Base-by-base conservation (phyloP, 2,797 vertebrate genomes). In the Oreochromis grahami region DNA sequence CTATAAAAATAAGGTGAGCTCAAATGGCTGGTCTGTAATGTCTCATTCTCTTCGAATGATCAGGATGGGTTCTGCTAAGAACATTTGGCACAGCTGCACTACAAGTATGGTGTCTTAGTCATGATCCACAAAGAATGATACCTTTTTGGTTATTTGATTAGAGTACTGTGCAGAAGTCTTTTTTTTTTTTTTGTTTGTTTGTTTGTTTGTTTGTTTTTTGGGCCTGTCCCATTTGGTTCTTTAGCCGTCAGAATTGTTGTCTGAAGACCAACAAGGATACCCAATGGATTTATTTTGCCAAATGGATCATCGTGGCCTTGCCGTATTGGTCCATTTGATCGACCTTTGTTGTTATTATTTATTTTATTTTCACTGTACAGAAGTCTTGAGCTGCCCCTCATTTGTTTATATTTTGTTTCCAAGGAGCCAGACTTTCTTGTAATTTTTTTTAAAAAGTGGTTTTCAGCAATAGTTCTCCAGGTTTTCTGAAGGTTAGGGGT, bases 1-100 rank as follows among this genome's bases (percentile, higher is more conserved):
- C 51, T 96, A 96, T 96, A 88, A 94, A 86, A 93, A 91, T 84
- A 97, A 97, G 92, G 96, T 96, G 78, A 84, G 88, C 4, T 11
- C 41, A 81, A 45, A 86, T 43, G 17, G 32, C 15, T 77, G 2
- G 2, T 50, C 79, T 53, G 14, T 4, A 52, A 58, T 43, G 6
- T 36, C 43, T 26, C 12, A 19, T 63, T 36, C 9, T 9, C 7
- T 70, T 65, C 65, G 7, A 34, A 48, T 56, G 26, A 72, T 24
- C 21, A 17, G 14, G 5, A 26, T 45, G 36, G 2, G 6, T n/a
- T 79, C 32, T 76, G 4, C 5, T 11, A 36, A 77, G 12, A 53
- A 36, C 13, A 48, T 55, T 63, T 3, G 8, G 5, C n/a, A 17
- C 9, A 43, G 21, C 21, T 8, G 24, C 48, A 14, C 6, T 58